These are phyloP conservation scores for Chanos chanos DNA, from an alignment of 2,797 vertebrate species.

Conservation along the genomic window DNA sequence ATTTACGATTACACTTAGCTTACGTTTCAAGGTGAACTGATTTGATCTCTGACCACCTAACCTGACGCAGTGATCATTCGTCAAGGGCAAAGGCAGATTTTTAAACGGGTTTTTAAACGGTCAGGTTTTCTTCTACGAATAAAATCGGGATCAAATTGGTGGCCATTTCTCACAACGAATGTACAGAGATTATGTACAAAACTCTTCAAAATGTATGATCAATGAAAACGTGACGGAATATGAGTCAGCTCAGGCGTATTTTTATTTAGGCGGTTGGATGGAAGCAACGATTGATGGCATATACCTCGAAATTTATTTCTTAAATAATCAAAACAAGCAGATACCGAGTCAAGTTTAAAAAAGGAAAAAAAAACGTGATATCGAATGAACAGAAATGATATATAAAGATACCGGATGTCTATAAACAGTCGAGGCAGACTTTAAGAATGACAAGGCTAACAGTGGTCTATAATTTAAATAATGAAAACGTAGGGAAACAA, in stretches of 20 bases:
- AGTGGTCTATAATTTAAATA: constrained; percentile 31
- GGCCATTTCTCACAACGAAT: neutral
- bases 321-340: constrained; percentile 44
- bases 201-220: constrained; percentile 20
- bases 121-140: neutral
- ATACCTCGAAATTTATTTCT: constrained; percentile 32
- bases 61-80: neutral
- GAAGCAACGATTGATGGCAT: constrained; percentile 49
- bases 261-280: constrained; percentile 52
- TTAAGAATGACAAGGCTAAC: constrained; percentile 41
- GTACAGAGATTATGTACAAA: constrained; percentile 10
- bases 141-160: neutral
- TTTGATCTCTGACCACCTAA: too few species aligned
- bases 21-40: too few species aligned
- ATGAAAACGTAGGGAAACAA: constrained; percentile 39
- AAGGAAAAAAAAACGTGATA: constrained; percentile 17
- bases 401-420: constrained; percentile 35
- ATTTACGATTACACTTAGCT: too few species aligned
- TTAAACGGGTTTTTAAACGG: neutral
- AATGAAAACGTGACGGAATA: constrained; percentile 26
- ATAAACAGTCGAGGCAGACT: constrained; percentile 39
- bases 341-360: constrained; percentile 31
- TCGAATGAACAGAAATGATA: constrained; percentile 21
- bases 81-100: neutral
- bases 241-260: constrained; percentile 40